These are phyloP conservation scores for Opisthocomus hoazin DNA, from an alignment of 2,113 vertebrate genomes.

Conservation along the genomic window DNA sequence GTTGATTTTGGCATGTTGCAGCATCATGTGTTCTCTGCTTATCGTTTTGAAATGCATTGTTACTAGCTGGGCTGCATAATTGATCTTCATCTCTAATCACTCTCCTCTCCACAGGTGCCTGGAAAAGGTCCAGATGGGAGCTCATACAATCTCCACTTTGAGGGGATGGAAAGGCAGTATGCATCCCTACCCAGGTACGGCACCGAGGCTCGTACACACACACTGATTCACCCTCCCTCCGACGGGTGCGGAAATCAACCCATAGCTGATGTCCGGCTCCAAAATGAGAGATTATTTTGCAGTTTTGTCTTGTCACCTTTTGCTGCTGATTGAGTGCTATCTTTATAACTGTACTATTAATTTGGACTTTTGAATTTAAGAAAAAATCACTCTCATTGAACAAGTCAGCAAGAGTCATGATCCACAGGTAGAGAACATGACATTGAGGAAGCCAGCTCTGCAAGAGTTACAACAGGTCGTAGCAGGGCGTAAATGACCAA, in stretches of 20 bases:
- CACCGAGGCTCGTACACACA: not conserved
- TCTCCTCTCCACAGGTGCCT: conserved; percentile 80
- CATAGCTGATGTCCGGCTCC: conserved; percentile 21
- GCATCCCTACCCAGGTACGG: conserved; percentile 83
- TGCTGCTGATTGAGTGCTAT: conserved; percentile 43
- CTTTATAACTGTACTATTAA: conserved; percentile 60
- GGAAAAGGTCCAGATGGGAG: conserved; percentile 80
- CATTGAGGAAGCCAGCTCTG: conserved; percentile 37
- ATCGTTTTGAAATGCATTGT: conserved; percentile 67
- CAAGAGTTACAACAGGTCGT: not conserved
- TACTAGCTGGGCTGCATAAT: conserved; percentile 67
- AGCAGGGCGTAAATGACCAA: conserved; percentile 2
- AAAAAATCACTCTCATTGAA: conserved; percentile 34
- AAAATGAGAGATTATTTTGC: conserved; percentile 15
- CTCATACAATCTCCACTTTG: conserved; percentile 70
- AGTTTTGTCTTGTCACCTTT: conserved; percentile 28
- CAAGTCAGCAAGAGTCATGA: conserved; percentile 66
- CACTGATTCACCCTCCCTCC: not conserved
- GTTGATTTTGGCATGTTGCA: conserved; percentile 64
- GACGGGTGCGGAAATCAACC: not conserved
- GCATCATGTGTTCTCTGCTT: conserved; percentile 64
- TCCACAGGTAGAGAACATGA: conserved; percentile 16
- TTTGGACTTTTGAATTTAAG: conserved; percentile 54
- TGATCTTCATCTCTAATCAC: conserved; percentile 74
- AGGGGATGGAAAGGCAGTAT: conserved; percentile 82